Evolutionary conservation across 2,888 invertebrate species (phyloP).

Genomic region (Philopedon plagiatum): DNA sequence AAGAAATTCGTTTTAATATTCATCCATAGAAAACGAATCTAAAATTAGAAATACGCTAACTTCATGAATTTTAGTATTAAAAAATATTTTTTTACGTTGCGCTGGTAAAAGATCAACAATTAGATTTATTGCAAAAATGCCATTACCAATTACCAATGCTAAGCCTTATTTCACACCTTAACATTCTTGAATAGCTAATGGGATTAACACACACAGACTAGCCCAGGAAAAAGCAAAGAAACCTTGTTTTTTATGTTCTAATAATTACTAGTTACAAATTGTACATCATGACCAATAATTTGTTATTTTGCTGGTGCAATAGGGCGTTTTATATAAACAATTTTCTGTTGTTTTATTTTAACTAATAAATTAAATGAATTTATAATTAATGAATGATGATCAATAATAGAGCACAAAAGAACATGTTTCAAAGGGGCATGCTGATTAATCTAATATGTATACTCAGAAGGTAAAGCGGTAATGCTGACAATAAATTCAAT

Average conservation of each 20-base stretch:
- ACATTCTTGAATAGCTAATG: conserved; percentile 8
- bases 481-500: too few species aligned
- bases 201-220: conserved; percentile 4
- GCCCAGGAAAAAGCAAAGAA: conserved; percentile 14
- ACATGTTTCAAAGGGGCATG: too few species aligned
- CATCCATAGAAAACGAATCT: background rate
- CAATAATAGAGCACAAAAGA: too few species aligned
- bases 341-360: too few species aligned
- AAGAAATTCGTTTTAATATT: too few species aligned
- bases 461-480: too few species aligned
- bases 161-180: conserved; percentile 11
- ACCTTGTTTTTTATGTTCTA: conserved; percentile 10
- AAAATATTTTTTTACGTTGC: background rate
- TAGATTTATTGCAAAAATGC: conserved; percentile 14
- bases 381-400: too few species aligned
- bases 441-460: too few species aligned
- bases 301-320: too few species aligned
- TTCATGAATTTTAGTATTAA: background rate
- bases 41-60: background rate
- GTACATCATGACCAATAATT: background rate
- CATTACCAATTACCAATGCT: conserved; percentile 18
- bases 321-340: too few species aligned
- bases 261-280: background rate
- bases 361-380: too few species aligned
- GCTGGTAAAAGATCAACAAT: background rate